Percentiles rank a stretch among this genome's conserved stretches.
These are phyloP conservation scores for Sarcophilus harrisii DNA, from an alignment of 2,797 vertebrate genomes.

Conservation along the genomic window DNA sequence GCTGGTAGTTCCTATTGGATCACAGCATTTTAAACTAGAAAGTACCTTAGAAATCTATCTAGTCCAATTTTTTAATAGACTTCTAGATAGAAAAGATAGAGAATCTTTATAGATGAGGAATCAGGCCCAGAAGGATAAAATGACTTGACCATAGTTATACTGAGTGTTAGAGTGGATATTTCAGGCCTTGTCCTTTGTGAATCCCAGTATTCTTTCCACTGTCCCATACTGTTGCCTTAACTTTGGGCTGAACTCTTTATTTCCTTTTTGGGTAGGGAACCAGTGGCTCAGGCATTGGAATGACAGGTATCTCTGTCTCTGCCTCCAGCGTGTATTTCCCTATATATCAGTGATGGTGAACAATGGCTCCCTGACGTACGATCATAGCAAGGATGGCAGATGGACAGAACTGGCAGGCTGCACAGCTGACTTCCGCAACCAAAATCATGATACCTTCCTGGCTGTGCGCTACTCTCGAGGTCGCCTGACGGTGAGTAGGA, in stretches of 20 bases:
- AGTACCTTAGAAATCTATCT: neutral
- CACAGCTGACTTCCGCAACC: conserved; percentile 94
- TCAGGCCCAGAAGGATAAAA: neutral
- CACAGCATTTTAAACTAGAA: neutral
- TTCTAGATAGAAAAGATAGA: neutral
- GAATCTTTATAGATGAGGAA: neutral
- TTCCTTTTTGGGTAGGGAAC: neutral
- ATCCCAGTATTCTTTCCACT: neutral
- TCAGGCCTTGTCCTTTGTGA: neutral
- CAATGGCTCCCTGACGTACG: conserved; percentile 95
- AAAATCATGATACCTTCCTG: conserved; percentile 95
- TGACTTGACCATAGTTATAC: neutral
- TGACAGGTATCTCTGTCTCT: conserved; percentile 51
- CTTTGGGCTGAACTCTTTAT: neutral
- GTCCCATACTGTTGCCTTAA: neutral
- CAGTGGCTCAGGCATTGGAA: neutral
- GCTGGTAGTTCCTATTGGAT: neutral
- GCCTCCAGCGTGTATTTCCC: conserved; percentile 93
- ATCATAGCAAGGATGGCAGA: conserved; percentile 96
- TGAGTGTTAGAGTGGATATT: neutral
- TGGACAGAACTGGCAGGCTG: conserved; percentile 94
- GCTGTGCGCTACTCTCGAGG: conserved; percentile 95
- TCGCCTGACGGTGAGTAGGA: conserved; percentile 91
- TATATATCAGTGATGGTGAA: conserved; percentile 98
- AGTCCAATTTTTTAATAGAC: neutral